Percentiles rank a stretch among this genome's conserved stretches.
These are phyloP conservation scores for Plemyria rubiginata DNA, from an alignment of 2,888 invertebrate species.

Conservation along the genomic window DNA sequence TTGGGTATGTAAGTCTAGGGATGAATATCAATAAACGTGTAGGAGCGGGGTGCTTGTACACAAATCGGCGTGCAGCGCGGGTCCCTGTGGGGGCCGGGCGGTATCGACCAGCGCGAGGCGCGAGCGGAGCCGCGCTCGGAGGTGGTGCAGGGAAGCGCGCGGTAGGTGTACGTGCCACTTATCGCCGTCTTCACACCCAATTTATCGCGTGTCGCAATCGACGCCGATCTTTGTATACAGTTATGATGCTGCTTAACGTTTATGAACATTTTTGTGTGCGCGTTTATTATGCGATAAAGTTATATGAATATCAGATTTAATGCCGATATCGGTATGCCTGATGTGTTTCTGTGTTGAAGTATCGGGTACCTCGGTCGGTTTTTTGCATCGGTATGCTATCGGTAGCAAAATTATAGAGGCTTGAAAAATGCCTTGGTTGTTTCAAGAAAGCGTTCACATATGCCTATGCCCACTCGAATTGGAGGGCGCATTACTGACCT, in stretches of 20 bases:
- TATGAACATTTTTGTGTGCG: slow-evolving; percentile 47
- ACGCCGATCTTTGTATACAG: slow-evolving; percentile 62
- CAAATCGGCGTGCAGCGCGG: slow-evolving; percentile 60
- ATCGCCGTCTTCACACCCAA: slow-evolving; percentile 80
- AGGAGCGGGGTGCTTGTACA: slow-evolving; percentile 52
- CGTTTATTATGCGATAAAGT: slow-evolving; percentile 47
- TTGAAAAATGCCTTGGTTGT: too few relatives aligned
- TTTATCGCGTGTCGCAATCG: slow-evolving; percentile 78
- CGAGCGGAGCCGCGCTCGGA: slow-evolving; percentile 44
- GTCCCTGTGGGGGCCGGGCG: slow-evolving; percentile 51
- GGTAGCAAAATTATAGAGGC: too few relatives aligned
- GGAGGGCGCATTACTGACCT: not conserved
- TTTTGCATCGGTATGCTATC: not conserved
- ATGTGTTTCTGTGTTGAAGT: slow-evolving; percentile 22
- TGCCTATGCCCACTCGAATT: too few relatives aligned
- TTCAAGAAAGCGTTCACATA: too few relatives aligned
- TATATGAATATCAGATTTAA: slow-evolving; percentile 40
- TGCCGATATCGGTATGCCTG: slow-evolving; percentile 21
- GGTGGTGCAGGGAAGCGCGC: slow-evolving; percentile 52
- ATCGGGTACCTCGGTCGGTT: not conserved
- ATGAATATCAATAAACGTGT: slow-evolving; percentile 52
- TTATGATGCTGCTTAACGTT: slow-evolving; percentile 53
- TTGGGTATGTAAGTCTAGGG: slow-evolving; percentile 39
- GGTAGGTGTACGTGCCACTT: slow-evolving; percentile 70
- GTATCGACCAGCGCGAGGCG: slow-evolving; percentile 56